Evolutionary conservation across 2,797 vertebrate species (phyloP).

Genomic region (Sebastes elongatus): DNA sequence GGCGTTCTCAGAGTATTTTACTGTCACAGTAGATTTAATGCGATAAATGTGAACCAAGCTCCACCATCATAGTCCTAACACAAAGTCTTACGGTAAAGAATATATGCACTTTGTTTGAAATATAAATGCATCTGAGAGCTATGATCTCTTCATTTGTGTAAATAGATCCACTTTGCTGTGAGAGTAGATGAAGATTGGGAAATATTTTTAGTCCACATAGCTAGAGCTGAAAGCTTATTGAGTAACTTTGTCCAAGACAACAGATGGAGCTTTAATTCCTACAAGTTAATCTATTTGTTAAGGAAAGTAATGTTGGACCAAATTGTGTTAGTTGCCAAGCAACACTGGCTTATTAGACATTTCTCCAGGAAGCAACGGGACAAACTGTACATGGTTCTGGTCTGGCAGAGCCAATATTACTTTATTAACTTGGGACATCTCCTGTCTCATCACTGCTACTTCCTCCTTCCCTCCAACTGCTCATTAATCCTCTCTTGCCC

Average conservation of each 20-base stretch:
- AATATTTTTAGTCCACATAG: not conserved
- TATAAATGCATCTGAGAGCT: not conserved
- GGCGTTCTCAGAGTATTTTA: slow-evolving; percentile 7
- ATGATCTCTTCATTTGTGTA: not conserved
- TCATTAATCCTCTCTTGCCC: not conserved
- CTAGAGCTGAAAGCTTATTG: not conserved
- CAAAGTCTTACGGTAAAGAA: not conserved
- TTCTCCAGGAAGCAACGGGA: slow-evolving; percentile 19
- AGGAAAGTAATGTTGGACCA: slow-evolving; percentile 13
- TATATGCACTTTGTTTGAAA: not conserved
- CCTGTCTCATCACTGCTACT: slow-evolving; percentile 3
- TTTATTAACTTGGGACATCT: slow-evolving; percentile 30
- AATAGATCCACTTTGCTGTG: not conserved
- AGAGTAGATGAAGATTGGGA: not conserved
- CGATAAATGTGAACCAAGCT: not conserved
- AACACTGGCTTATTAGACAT: slow-evolving; percentile 33
- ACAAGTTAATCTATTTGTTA: slow-evolving; percentile 6
- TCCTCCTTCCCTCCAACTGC: not conserved
- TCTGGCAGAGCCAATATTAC: slow-evolving; percentile 36
- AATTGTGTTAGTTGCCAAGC: slow-evolving; percentile 42
- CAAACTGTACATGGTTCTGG: not conserved
- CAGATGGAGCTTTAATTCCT: slow-evolving; percentile 21
- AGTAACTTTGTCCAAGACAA: slow-evolving; percentile 8
- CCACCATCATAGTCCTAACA: not conserved
- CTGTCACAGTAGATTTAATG: not conserved